Evolutionary conservation across 2,888 invertebrate species (phyloP).

Genomic region (Brassicogethes aeneus): DNA sequence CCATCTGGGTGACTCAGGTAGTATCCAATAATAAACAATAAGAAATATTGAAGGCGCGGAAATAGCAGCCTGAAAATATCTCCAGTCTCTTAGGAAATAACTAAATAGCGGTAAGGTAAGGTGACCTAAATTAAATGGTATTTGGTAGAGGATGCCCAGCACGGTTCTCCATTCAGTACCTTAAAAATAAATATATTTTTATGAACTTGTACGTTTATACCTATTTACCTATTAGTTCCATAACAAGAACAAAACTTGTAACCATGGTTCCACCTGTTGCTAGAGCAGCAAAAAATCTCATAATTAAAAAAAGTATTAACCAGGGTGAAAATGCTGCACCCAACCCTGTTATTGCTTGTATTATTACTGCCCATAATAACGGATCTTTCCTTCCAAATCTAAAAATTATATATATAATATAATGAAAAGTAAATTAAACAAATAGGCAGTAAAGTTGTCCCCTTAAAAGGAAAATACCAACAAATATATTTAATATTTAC

Average conservation of each 20-base stretch:
- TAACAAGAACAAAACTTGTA: slow-evolving; percentile 61
- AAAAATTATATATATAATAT: slow-evolving; percentile 5
- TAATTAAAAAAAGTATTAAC: slow-evolving; percentile 53
- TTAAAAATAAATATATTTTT: slow-evolving; percentile 14
- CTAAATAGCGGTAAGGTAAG: slow-evolving; percentile 46
- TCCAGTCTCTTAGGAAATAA: slow-evolving; percentile 48
- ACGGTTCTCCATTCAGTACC: slow-evolving; percentile 48
- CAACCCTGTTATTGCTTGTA: slow-evolving; percentile 64
- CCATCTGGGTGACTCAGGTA: slow-evolving; percentile 78
- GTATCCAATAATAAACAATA: slow-evolving; percentile 54
- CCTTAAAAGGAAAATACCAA: too few species aligned
- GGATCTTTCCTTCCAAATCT: slow-evolving; percentile 71
- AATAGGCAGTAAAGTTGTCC: too few species aligned
- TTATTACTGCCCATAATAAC: slow-evolving; percentile 60
- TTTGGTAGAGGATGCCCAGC: slow-evolving; percentile 49
- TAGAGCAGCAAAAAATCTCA: slow-evolving; percentile 62
- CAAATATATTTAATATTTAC: too few species aligned
- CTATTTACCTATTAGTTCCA: slow-evolving; percentile 54
- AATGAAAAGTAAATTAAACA: neutral
- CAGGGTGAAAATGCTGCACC: slow-evolving; percentile 62
- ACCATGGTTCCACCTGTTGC: slow-evolving; percentile 81
- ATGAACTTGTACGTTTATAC: neutral
- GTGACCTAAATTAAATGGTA: slow-evolving; percentile 51
- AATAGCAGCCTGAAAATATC: slow-evolving; percentile 47
- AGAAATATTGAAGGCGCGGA: slow-evolving; percentile 51